Evolutionary conservation across 2,888 invertebrate species (phyloP).

Genomic region (Poecilobothrus nobilitatus): DNA sequence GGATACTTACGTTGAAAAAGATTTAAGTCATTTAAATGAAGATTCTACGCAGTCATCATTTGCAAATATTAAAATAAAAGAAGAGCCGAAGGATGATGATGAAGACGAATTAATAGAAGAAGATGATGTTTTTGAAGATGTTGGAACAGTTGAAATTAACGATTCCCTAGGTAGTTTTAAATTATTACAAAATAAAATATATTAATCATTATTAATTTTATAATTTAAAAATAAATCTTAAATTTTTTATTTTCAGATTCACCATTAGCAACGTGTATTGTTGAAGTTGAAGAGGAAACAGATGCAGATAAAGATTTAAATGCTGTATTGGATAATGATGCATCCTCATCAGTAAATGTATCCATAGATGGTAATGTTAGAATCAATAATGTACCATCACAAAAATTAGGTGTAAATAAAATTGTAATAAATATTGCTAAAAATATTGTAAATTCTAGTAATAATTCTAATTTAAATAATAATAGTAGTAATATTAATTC

Average conservation of each 20-base stretch:
- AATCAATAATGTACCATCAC: slow-evolving; percentile 48
- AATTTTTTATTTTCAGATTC: background rate
- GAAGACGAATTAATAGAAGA: slow-evolving; percentile 28
- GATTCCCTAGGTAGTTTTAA: slow-evolving; percentile 37
- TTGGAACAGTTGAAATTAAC: slow-evolving; percentile 42
- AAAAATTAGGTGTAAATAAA: slow-evolving; percentile 46
- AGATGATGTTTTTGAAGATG: slow-evolving; percentile 44
- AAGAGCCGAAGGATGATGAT: slow-evolving; percentile 60
- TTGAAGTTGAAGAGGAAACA: background rate
- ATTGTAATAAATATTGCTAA: slow-evolving; percentile 80
- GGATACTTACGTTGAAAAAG: slow-evolving; percentile 40
- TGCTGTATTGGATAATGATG: slow-evolving; percentile 25
- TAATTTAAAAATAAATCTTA: background rate
- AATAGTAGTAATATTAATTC: slow-evolving; percentile 24
- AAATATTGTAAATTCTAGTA: slow-evolving; percentile 47
- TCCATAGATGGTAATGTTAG: slow-evolving; percentile 75
- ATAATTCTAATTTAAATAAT: slow-evolving; percentile 28
- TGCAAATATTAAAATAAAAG: slow-evolving; percentile 54
- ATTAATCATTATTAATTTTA: slow-evolving; percentile 9
- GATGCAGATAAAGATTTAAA: too few species aligned
- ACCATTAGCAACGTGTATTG: background rate
- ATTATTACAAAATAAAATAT: slow-evolving; percentile 7
- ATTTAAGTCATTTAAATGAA: slow-evolving; percentile 23
- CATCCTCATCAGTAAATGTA: slow-evolving; percentile 30
- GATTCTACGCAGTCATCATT: slow-evolving; percentile 33